Conservation (phyloP, 1,140 invertebrate species). For the Drosophila virilis region DNA sequence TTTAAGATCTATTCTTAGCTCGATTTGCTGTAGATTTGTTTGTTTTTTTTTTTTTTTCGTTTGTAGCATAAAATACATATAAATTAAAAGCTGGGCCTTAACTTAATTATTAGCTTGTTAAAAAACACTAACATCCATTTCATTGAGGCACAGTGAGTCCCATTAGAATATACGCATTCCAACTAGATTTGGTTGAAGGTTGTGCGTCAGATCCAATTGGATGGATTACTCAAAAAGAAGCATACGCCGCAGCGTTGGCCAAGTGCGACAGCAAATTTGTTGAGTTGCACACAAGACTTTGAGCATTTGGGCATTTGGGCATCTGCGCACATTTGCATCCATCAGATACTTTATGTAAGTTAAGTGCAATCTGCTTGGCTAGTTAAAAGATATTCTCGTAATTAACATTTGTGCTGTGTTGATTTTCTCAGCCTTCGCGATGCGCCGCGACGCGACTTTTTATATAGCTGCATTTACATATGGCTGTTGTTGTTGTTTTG, state of each 20-base stretch:
- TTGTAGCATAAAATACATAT: too few relatives aligned
- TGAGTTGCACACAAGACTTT: background rate
- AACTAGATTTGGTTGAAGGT: background rate
- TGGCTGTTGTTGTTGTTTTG: slow-evolving; percentile 26
- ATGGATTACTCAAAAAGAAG: background rate
- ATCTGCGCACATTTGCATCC: slow-evolving; percentile 23
- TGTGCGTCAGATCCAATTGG: background rate
- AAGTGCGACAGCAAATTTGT: slow-evolving; percentile 1
- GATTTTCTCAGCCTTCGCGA: slow-evolving; percentile 81
- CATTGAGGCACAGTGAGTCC: background rate
- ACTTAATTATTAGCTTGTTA: too few relatives aligned
- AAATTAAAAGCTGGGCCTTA: too few relatives aligned
- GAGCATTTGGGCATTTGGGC: slow-evolving; percentile 5
- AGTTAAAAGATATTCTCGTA: slow-evolving; percentile 61
- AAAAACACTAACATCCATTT: too few relatives aligned
- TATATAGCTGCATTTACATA: slow-evolving; percentile 55
- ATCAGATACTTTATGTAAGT: slow-evolving; percentile 49
- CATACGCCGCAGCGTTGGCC: slow-evolving; percentile 33
- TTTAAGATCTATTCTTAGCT: too few relatives aligned
- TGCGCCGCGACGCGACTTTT: slow-evolving; percentile 48
- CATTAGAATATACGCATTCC: background rate
- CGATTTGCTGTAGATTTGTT: too few relatives aligned
- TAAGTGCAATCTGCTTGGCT: slow-evolving; percentile 40
- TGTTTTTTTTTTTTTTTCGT: too few relatives aligned
- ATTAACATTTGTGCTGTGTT: slow-evolving; percentile 78